A percentile compares a stretch with the other conserved stretches of the same genome.
Evolutionary conservation across 2,797 vertebrate species (phyloP).

Genomic region (Paguma larvata): DNA sequence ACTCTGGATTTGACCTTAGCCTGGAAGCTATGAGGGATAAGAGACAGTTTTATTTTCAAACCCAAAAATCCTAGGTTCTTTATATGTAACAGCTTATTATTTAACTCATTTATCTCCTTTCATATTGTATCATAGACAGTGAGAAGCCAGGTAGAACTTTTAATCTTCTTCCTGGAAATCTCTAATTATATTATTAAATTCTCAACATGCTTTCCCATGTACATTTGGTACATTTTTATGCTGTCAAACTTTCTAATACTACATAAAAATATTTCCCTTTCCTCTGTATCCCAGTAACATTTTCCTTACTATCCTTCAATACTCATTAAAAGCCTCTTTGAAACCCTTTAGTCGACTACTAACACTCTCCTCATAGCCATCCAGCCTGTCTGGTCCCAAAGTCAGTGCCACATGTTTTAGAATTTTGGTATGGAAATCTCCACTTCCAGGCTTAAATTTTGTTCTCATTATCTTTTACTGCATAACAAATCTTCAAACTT

Average conservation of each 20-base stretch:
- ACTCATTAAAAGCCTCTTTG: neutral
- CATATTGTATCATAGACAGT: neutral
- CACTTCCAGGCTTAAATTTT: neutral
- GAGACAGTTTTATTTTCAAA: conserved; percentile 14
- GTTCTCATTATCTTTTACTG: neutral
- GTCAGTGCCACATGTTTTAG: neutral
- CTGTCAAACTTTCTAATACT: neutral
- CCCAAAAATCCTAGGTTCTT: neutral
- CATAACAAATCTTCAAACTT: neutral
- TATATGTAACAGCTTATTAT: neutral
- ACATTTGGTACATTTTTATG: neutral
- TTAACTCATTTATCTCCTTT: neutral
- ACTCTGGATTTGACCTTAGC: neutral
- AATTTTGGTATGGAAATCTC: neutral
- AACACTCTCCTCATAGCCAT: neutral
- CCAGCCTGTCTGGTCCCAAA: neutral
- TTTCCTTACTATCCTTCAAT: neutral
- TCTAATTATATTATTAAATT: neutral
- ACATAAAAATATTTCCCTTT: neutral
- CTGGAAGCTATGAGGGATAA: neutral
- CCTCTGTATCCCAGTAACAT: neutral
- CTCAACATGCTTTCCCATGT: neutral
- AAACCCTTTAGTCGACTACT: neutral
- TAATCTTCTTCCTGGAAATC: neutral
- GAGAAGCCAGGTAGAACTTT: neutral